phyloP scores from a whole-genome alignment of 2,888 invertebrate species.

The Andrena chrysosceles region DNA sequence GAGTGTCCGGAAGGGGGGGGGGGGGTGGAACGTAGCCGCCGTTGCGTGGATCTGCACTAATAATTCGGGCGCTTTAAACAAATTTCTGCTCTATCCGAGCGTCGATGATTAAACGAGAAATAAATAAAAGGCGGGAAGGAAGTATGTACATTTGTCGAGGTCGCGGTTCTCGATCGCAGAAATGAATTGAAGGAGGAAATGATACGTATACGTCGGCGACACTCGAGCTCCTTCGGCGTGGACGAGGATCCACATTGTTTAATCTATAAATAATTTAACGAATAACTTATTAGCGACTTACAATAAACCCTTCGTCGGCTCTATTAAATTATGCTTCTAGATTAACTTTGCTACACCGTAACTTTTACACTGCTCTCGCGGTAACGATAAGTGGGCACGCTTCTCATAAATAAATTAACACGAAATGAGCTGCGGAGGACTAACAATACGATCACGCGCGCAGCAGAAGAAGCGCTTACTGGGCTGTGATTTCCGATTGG shows the following conservation, averaged over 20 bases:
- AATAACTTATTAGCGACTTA: conserved; percentile 5
- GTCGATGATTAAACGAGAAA: conserved; percentile 17
- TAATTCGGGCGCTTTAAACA: not conserved
- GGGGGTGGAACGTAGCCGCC: too few species aligned
- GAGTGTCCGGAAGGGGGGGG: too few species aligned
- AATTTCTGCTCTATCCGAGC: not conserved
- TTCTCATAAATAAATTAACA: conserved; percentile 33
- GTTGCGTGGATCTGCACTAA: too few species aligned
- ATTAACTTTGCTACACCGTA: not conserved
- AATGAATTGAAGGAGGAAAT: not conserved
- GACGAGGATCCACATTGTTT: not conserved
- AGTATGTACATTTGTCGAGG: not conserved
- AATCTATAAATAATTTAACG: conserved; percentile 21
- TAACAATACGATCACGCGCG: not conserved
- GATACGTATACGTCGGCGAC: not conserved
- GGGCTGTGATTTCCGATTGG: too few species aligned
- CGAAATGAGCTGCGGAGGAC: not conserved
- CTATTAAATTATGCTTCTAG: conserved; percentile 3
- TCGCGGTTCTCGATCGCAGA: too few species aligned
- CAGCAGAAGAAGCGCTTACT: too few species aligned
- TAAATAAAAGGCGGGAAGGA: conserved; percentile 23
- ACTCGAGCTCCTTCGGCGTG: conserved; percentile 28
- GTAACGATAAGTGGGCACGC: conserved; percentile 13
- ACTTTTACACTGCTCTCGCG: not conserved
- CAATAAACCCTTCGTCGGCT: conserved; percentile 2